These are phyloP conservation scores for Selene dorsalis DNA, from an alignment of 2,797 vertebrate species.

Conservation along the genomic window DNA sequence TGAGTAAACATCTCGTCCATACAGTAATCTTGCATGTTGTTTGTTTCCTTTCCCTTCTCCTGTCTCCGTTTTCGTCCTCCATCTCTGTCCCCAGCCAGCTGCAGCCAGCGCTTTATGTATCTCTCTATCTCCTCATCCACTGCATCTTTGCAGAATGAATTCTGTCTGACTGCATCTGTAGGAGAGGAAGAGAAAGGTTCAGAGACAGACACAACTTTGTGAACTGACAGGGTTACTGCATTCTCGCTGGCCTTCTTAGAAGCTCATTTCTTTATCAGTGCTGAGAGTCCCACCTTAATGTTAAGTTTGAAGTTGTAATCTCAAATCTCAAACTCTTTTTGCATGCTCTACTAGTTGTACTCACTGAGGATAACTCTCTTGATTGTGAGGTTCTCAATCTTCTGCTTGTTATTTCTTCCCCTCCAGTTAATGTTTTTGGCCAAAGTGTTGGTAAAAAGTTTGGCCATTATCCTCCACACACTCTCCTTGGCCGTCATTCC, in stretches of 20 bases:
- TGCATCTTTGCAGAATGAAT: conserved; percentile 27
- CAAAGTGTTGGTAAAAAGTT: conserved; percentile 24
- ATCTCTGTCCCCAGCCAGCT: conserved; percentile 24
- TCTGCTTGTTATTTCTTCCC: conserved; percentile 35
- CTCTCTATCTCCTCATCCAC: conserved; percentile 33
- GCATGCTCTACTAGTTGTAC: not conserved
- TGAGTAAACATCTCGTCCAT: conserved; percentile 2
- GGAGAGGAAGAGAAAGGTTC: not conserved
- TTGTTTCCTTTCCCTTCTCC: conserved; percentile 12
- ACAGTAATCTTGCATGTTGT: conserved; percentile 5
- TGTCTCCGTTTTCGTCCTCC: conserved; percentile 20
- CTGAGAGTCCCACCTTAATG: not conserved
- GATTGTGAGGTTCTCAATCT: conserved; percentile 24
- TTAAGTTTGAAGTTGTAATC: not conserved
- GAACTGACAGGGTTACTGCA: not conserved
- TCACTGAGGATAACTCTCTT: conserved; percentile 36
- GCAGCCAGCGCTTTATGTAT: conserved; percentile 40
- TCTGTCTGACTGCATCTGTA: conserved; percentile 32
- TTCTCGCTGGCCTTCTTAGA: not conserved
- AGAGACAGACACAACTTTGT: not conserved
- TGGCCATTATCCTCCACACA: conserved; percentile 30
- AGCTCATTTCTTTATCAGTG: not conserved
- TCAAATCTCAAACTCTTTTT: no score
- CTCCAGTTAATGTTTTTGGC: conserved; percentile 39
- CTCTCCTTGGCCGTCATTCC: conserved; percentile 14